Base-by-base conservation (phyloP, 2,797 vertebrate species). In the Hoplostethus atlanticus region DNA sequence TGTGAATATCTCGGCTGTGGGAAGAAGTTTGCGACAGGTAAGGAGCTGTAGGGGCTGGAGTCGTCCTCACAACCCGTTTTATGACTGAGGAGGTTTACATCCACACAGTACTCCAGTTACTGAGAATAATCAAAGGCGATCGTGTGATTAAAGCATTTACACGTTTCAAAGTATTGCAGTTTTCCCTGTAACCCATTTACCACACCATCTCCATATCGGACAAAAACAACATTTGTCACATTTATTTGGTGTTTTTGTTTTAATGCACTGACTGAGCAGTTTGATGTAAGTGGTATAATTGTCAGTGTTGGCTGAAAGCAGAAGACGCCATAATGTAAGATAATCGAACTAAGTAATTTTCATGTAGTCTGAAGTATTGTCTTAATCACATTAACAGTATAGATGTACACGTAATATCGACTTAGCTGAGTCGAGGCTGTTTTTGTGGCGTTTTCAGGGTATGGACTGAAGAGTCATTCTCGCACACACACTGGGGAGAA, bases 21-120 rank as follows among this genome's bases (percentile, higher is more conserved):
- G 58, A 99, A 99, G 93, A 98, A 97, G 78, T 99, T 99, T 94
- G 98, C 98, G 80, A 99, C 98, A 96, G 98, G 98, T 99, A 94
- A 0, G 21, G 5, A 70, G 30, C 44, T 50, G 46, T 51, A 2
- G 10, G 62, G 7, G 42, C 15, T 11, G 3, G 6, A 0, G 3
- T 16, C 44, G 51, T 48, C 17, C 11, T 11, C 1, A 53, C 17
- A n/a, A n/a, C n/a, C n/a, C n/a, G n/a, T n/a, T n/a, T n/a, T n/a
- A n/a, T 48, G n/a, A 50, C 47, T 50, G 8, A 9, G 6, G 21
- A 8, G 5, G 17, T 50, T 50, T 50, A 21, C n/a, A 50, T 50
- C n/a, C n/a, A 9, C n/a, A 2, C 47, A 50, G 13, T 46, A 15
- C 13, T 15, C n/a, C n/a, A 21, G 17, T 21, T 21, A 10, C 16